Conservation (phyloP, 2,797 vertebrate species). For the Hoplostethus atlanticus region DNA sequence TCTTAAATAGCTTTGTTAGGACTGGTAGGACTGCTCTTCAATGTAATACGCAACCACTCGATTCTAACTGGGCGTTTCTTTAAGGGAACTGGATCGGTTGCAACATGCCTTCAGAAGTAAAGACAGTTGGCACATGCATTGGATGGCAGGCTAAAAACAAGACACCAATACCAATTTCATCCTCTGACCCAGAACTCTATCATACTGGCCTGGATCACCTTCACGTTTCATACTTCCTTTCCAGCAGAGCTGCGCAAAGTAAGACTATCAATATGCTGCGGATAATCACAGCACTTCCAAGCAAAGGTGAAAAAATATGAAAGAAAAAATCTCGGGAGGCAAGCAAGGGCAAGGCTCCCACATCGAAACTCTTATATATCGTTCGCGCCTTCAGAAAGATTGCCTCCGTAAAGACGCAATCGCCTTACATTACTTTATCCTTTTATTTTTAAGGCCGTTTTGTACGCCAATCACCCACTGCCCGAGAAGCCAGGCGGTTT, state of each 20-base stretch:
- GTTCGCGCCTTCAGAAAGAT: too few species aligned
- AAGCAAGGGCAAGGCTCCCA: too few species aligned
- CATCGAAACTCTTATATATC: too few species aligned
- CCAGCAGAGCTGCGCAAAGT: too few species aligned
- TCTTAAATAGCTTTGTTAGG: conserved; percentile 71
- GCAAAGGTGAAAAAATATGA: neutral
- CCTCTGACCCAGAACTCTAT: conserved; percentile 16
- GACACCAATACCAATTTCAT: conserved; percentile 23
- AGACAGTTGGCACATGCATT: conserved; percentile 88
- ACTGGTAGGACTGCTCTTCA: conserved; percentile 19
- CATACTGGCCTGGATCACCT: neutral
- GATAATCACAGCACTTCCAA: too few species aligned
- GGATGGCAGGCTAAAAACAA: conserved; percentile 77
- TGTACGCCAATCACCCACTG: too few species aligned
- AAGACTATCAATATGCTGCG: too few species aligned
- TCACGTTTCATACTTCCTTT: neutral
- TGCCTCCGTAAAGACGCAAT: too few species aligned
- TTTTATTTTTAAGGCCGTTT: too few species aligned
- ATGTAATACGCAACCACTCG: neutral
- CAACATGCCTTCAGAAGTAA: conserved; percentile 78
- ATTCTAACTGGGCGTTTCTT: conserved; percentile 78
- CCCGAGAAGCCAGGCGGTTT: too few species aligned
- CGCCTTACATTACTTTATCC: too few species aligned
- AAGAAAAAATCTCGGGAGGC: neutral
- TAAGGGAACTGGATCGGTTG: conserved; percentile 81